These are phyloP conservation scores for Oceanodroma tethys DNA, from an alignment of 2,113 vertebrate genomes.

Conservation along the genomic window DNA sequence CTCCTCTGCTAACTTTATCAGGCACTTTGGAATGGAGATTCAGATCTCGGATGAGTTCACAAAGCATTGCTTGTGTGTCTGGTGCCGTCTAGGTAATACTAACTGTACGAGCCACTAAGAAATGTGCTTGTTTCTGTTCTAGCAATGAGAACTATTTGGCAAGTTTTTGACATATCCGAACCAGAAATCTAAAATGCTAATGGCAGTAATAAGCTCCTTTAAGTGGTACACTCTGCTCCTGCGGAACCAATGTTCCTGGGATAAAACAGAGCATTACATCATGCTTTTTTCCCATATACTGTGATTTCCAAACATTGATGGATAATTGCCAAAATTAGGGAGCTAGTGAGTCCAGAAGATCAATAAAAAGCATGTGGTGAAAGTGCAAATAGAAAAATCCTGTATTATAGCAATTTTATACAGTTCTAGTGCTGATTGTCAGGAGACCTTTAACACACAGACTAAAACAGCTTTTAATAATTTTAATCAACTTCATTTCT, in stretches of 20 bases:
- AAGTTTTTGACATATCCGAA: background rate
- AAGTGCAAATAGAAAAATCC: background rate
- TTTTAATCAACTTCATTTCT: slow-evolving; percentile 31
- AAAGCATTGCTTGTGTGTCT: background rate
- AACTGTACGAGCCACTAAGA: background rate
- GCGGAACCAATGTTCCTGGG: background rate
- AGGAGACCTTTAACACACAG: slow-evolving; percentile 10
- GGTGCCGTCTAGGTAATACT: background rate
- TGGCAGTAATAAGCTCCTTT: background rate
- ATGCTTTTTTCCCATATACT: background rate
- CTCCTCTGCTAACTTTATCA: background rate
- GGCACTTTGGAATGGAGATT: background rate
- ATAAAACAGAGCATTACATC: background rate
- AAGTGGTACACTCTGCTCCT: background rate
- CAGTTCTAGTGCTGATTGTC: background rate
- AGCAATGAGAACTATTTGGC: background rate
- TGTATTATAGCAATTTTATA: background rate
- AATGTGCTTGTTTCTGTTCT: background rate
- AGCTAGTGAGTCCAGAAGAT: background rate
- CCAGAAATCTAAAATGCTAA: background rate
- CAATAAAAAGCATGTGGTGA: background rate
- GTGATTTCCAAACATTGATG: background rate
- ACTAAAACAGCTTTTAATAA: slow-evolving; percentile 35
- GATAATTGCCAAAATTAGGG: background rate
- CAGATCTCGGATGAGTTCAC: background rate